These are phyloP conservation scores for Steromphala cineraria DNA, from an alignment of 2,888 invertebrate species.

Conservation along the genomic window DNA sequence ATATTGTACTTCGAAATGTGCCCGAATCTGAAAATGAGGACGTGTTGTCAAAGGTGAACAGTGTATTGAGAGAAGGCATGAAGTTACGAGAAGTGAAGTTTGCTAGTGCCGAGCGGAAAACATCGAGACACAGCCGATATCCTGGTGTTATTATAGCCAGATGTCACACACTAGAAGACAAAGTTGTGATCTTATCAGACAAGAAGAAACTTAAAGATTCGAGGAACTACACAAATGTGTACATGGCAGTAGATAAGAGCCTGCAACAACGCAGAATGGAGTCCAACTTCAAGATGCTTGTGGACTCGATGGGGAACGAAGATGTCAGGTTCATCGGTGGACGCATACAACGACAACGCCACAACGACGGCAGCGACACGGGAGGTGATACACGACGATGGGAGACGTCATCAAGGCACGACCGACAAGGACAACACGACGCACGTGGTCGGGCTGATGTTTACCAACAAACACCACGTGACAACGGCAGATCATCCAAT, in stretches of 20 bases:
- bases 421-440: background rate
- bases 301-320: background rate
- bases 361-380: background rate
- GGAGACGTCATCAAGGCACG: background rate
- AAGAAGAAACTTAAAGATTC: background rate
- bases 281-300: background rate
- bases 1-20: background rate
- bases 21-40: background rate
- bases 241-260: background rate
- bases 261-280: background rate
- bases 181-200: background rate
- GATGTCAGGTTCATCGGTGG: background rate
- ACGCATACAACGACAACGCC: background rate
- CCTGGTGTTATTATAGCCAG: no score
- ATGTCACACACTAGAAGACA: background rate
- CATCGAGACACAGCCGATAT: no score
- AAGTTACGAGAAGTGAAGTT: no score
- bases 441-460: no score
- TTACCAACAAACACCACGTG: no score
- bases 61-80: no score
- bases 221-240: background rate
- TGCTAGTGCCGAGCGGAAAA: no score
- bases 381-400: background rate
- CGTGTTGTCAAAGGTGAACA: no score
- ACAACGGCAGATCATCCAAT: no score